Conservation (phyloP, 2,888 invertebrate species). For the Selenia dentaria region DNA sequence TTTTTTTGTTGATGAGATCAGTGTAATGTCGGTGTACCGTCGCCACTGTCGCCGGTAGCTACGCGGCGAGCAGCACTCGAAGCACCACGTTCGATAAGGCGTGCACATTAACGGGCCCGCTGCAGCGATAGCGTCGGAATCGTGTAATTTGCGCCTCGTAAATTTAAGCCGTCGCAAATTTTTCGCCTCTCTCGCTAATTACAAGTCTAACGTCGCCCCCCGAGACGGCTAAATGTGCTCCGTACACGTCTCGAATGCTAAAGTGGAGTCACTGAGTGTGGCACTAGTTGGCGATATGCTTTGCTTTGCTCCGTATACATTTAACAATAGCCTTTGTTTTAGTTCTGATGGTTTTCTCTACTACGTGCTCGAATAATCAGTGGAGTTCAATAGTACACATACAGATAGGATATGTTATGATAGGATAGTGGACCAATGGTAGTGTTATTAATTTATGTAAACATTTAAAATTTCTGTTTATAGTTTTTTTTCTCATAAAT, state of each 20-base stretch:
- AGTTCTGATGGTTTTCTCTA: slow-evolving; percentile 58
- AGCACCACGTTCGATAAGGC: slow-evolving; percentile 73
- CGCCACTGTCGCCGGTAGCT: slow-evolving; percentile 27
- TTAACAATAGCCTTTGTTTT: slow-evolving; percentile 80
- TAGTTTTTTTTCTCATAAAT: no score
- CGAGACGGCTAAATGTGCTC: slow-evolving; percentile 79
- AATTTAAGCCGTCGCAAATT: slow-evolving; percentile 83
- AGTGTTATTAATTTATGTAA: no score
- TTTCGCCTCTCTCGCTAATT: slow-evolving; percentile 82
- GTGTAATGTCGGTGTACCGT: slow-evolving; percentile 53
- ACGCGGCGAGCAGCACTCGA: slow-evolving; percentile 35
- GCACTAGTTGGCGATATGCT: slow-evolving; percentile 64
- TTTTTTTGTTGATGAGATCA: slow-evolving; percentile 59
- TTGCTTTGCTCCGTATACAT: slow-evolving; percentile 60
- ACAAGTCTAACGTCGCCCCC: slow-evolving; percentile 78
- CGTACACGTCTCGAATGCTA: slow-evolving; percentile 78
- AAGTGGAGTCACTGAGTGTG: slow-evolving; percentile 57
- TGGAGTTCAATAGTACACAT: no score
- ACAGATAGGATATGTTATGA: no score
- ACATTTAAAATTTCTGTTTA: no score
- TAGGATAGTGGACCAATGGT: no score
- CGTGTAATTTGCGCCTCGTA: slow-evolving; percentile 84
- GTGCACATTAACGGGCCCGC: slow-evolving; percentile 76
- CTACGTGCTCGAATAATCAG: slow-evolving; percentile 62
- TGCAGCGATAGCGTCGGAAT: slow-evolving; percentile 79